These are phyloP conservation scores for Candoia aspera DNA, from an alignment of 2,113 vertebrate species.

Conservation along the genomic window DNA sequence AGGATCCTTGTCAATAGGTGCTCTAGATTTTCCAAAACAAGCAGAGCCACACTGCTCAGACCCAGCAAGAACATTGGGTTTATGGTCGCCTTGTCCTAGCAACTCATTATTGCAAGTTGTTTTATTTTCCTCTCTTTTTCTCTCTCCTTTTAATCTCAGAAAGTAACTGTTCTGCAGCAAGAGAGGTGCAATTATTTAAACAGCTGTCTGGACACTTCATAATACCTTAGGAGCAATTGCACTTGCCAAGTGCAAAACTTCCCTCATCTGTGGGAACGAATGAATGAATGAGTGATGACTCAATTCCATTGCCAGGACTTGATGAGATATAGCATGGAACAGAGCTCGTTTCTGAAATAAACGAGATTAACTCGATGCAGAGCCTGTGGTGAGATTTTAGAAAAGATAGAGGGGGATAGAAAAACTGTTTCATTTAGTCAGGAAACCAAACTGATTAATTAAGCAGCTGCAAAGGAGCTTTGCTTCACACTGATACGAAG, in stretches of 20 bases:
- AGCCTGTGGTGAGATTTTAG: conserved; percentile 67
- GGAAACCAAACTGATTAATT: conserved; percentile 66
- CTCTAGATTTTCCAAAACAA: not conserved
- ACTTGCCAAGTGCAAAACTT: not conserved
- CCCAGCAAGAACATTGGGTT: not conserved
- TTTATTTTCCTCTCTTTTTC: not conserved
- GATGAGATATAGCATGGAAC: conserved; percentile 55
- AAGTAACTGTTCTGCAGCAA: not conserved
- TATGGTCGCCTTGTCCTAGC: not conserved
- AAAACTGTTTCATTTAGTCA: conserved; percentile 64
- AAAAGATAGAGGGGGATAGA: conserved; percentile 62
- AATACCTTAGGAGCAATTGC: not conserved
- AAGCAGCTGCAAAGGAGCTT: conserved; percentile 61
- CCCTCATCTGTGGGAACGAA: conserved; percentile 2
- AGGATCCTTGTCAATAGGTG: not conserved
- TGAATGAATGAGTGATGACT: conserved; percentile 3
- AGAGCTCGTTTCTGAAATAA: conserved; percentile 62
- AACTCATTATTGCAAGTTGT: not conserved
- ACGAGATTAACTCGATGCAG: conserved; percentile 66
- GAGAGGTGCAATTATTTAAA: conserved; percentile 8
- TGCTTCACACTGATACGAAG: conserved; percentile 58
- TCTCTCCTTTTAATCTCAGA: not conserved
- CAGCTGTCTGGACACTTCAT: not conserved
- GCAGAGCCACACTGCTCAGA: not conserved
- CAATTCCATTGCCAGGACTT: not conserved